phyloP scores from a whole-genome alignment of 2,888 invertebrate genomes.

The Dasysyrphus albostriatus region DNA sequence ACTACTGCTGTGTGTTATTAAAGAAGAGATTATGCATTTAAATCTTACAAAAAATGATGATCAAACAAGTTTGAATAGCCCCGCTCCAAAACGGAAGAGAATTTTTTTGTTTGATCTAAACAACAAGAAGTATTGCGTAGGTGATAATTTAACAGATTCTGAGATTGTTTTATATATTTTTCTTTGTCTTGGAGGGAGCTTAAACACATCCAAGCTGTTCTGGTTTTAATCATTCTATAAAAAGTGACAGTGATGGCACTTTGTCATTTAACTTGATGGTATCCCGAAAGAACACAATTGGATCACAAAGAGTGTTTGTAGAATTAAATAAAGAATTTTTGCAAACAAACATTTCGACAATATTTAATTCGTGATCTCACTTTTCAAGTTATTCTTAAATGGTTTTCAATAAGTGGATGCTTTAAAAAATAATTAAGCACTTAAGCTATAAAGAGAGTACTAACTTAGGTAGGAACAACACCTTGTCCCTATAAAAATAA shows the following conservation, averaged over 20 bases:
- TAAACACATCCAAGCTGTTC: conserved; percentile 2
- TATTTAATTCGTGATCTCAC: conserved; percentile 7
- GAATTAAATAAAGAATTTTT: background rate
- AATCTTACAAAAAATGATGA: background rate
- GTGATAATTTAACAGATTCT: conserved; percentile 6
- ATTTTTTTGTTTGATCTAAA: background rate
- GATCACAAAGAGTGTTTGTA: background rate
- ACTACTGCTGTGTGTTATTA: background rate
- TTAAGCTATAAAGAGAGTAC: background rate
- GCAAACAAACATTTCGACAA: background rate
- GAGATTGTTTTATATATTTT: conserved; percentile 13
- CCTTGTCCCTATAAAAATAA: too few relatives aligned
- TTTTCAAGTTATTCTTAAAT: conserved; percentile 8
- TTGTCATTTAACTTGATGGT: background rate
- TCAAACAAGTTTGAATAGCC: conserved; percentile 54
- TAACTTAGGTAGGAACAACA: too few relatives aligned
- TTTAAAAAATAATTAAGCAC: background rate
- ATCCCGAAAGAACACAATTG: conserved; percentile 1
- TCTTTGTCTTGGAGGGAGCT: conserved; percentile 43
- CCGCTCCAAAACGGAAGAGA: conserved; percentile 59
- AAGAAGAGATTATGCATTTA: background rate
- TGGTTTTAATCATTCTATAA: conserved; percentile 10
- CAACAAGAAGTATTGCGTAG: conserved; percentile 33
- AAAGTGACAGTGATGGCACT: conserved; percentile 25
- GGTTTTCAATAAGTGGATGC: background rate